phyloP scores from a whole-genome alignment of 1,140 invertebrate species.

The Drosophila oshimai region DNA sequence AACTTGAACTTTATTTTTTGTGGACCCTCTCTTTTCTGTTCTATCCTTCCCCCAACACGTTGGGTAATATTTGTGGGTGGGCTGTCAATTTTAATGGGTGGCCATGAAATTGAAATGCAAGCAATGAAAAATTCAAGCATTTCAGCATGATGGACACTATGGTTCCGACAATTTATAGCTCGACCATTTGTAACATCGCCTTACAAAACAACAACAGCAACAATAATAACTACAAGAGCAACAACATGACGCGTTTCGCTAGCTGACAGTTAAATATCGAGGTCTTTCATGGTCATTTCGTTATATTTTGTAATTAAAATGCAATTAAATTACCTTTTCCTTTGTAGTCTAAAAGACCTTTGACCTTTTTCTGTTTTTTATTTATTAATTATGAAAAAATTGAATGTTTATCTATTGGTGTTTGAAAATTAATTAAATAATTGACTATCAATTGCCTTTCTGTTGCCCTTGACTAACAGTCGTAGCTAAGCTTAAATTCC shows the following conservation, averaged over 20 bases:
- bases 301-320: constrained; percentile 69
- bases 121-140: constrained; percentile 76
- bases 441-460: constrained; percentile 37
- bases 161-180: constrained; percentile 65
- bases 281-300: constrained; percentile 23
- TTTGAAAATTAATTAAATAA: constrained; percentile 36
- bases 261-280: constrained; percentile 26
- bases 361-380: not conserved
- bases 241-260: not conserved
- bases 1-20: not conserved
- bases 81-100: constrained; percentile 73
- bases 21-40: constrained; percentile 9
- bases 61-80: constrained; percentile 14
- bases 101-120: constrained; percentile 77
- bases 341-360: not conserved
- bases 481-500: too few relatives aligned
- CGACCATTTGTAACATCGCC: constrained; percentile 41
- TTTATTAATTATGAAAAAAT: constrained; percentile 45
- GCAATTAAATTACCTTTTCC: constrained; percentile 48
- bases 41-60: constrained; percentile 37
- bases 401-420: not conserved
- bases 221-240: not conserved
- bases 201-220: constrained; percentile 14
- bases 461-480: too few relatives aligned
- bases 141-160: constrained; percentile 77